Percentiles rank a stretch among this genome's conserved stretches.
Conservation (phyloP, 2,113 vertebrate genomes). For the Perca schrenkii region DNA sequence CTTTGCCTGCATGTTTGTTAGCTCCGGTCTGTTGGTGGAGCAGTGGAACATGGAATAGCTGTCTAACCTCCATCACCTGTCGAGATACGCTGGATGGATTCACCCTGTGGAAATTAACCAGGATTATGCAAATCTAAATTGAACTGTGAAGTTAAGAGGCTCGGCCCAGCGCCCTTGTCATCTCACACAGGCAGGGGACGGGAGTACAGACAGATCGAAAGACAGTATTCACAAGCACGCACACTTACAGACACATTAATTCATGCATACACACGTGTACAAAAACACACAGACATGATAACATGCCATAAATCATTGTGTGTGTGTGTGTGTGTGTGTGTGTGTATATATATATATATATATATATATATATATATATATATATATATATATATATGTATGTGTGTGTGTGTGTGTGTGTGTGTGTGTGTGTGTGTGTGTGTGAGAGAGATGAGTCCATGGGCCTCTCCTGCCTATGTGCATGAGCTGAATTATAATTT, state of each 20-base stretch:
- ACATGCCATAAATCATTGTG: constrained; percentile 6
- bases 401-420: constrained; percentile 18
- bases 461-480: constrained; percentile 46
- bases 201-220: constrained; percentile 27
- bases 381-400: constrained; percentile 6
- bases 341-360: constrained; percentile 3
- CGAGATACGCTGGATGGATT: constrained; percentile 59
- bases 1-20: constrained; percentile 23
- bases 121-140: constrained; percentile 84
- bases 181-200: constrained; percentile 36
- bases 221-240: constrained; percentile 21
- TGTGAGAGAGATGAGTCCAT: constrained; percentile 13
- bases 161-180: constrained; percentile 77
- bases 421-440: constrained; percentile 1
- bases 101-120: constrained; percentile 73
- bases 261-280: background rate
- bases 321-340: background rate
- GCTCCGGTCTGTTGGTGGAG: constrained; percentile 35
- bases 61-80: constrained; percentile 76
- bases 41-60: constrained; percentile 63
- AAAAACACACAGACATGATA: background rate
- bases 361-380: background rate
- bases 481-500: constrained; percentile 81
- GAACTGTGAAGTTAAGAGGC: constrained; percentile 77
- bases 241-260: background rate